Conservation (phyloP, 1,140 invertebrate species). For the Oedothorax gibbosus region DNA sequence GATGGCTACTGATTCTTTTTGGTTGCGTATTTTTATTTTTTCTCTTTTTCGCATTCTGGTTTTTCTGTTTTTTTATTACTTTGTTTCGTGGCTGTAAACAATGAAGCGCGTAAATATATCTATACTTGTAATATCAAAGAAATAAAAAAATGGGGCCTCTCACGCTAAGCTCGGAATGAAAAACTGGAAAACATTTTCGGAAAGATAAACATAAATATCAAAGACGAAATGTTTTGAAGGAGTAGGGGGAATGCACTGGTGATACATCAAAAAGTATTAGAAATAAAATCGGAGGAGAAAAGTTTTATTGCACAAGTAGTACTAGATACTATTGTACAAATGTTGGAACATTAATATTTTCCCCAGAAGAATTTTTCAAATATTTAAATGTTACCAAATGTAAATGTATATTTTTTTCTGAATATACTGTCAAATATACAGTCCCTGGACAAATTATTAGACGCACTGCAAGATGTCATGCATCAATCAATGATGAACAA, state of each 20-base stretch:
- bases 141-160: slow-evolving; percentile 35
- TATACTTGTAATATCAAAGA: slow-evolving; percentile 1
- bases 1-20: slow-evolving; percentile 59
- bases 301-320: too few relatives aligned
- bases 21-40: slow-evolving; percentile 1
- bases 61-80: slow-evolving; percentile 13
- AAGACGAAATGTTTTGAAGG: slow-evolving; percentile 13
- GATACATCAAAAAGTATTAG: slow-evolving; percentile 58
- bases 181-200: slow-evolving; percentile 21
- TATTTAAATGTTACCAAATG: too few relatives aligned
- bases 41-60: slow-evolving; percentile 10
- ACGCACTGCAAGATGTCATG: too few relatives aligned
- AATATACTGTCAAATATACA: too few relatives aligned
- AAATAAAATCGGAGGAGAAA: slow-evolving; percentile 39
- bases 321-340: too few relatives aligned
- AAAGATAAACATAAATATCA: slow-evolving; percentile 30
- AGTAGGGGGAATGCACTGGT: slow-evolving; percentile 18
- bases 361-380: too few relatives aligned
- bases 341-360: too few relatives aligned
- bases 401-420: too few relatives aligned
- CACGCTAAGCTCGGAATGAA: slow-evolving; percentile 52
- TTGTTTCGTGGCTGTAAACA: slow-evolving; percentile 40
- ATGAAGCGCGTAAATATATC: slow-evolving; percentile 50
- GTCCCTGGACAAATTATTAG: too few relatives aligned
- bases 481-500: too few relatives aligned